Percentiles rank a stretch among this genome's conserved stretches.
Conservation (phyloP, 2,797 vertebrate genomes). For the Hyperoplus lanceolatus region DNA sequence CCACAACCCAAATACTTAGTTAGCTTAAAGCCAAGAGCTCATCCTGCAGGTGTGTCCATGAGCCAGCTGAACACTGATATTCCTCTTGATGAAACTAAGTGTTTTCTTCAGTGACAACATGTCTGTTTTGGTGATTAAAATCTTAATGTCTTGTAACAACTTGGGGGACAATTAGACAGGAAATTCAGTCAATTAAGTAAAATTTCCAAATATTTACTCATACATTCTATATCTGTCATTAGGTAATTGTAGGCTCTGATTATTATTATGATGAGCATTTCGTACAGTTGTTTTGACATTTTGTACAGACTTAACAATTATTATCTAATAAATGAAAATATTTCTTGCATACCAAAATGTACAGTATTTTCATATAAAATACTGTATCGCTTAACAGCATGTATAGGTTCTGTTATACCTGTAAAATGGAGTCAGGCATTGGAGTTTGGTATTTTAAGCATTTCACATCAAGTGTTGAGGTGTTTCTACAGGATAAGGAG, state of each 20-base stretch:
- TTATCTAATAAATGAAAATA: not conserved
- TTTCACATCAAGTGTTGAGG: conserved; percentile 1
- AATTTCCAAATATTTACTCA: no score
- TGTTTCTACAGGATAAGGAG: not conserved
- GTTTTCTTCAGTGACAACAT: not conserved
- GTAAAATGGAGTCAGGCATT: not conserved
- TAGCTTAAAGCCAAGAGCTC: not conserved
- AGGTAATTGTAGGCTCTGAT: not conserved
- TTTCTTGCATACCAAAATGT: not conserved
- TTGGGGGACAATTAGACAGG: not conserved
- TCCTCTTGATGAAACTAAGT: not conserved
- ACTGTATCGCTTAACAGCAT: not conserved
- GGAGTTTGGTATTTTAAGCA: conserved; percentile 2
- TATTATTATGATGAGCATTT: not conserved
- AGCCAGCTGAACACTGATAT: conserved; percentile 4
- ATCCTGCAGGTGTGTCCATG: not conserved
- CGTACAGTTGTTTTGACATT: not conserved
- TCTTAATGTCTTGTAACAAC: not conserved
- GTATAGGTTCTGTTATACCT: not conserved
- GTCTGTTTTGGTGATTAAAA: not conserved
- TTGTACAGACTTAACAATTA: not conserved
- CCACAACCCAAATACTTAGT: not conserved
- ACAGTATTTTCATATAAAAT: not conserved
- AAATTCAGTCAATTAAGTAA: no score
- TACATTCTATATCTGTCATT: no score